These are phyloP conservation scores for Athrips mouffetella DNA, from an alignment of 2,888 invertebrate species.

Conservation along the genomic window DNA sequence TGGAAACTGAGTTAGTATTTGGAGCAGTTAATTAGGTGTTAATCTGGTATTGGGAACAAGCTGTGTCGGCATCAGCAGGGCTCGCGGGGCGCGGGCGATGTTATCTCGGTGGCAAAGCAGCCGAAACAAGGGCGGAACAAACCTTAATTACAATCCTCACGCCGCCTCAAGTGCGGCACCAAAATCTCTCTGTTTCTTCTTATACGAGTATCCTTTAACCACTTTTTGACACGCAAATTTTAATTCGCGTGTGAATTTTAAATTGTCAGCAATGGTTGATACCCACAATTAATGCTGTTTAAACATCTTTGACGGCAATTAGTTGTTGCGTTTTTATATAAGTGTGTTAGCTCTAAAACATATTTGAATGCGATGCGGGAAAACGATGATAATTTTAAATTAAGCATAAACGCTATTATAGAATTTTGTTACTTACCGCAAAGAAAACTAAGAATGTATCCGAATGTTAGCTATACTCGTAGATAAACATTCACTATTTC, in stretches of 20 bases:
- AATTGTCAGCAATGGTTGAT: conserved; percentile 57
- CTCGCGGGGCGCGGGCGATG: conserved; percentile 47
- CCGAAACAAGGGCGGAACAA: conserved; percentile 58
- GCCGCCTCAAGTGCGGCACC: conserved; percentile 36
- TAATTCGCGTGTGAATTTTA: conserved; percentile 65
- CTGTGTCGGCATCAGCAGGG: conserved; percentile 32
- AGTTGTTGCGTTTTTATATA: conserved; percentile 38
- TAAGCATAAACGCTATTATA: background rate
- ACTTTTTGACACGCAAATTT: conserved; percentile 67
- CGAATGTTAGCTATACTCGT: too few species aligned
- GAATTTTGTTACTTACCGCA: background rate
- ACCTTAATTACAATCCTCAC: conserved; percentile 61
- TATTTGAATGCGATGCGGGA: conserved; percentile 1
- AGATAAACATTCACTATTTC: too few species aligned
- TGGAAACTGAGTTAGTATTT: conserved; percentile 38
- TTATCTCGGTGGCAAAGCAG: conserved; percentile 52
- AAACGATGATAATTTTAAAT: conserved; percentile 1
- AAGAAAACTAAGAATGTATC: background rate
- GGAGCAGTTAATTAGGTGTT: conserved; percentile 59
- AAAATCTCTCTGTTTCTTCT: conserved; percentile 61
- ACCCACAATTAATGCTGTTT: conserved; percentile 41
- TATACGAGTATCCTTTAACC: conserved; percentile 60
- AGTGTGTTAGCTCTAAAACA: conserved; percentile 3
- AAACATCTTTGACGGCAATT: conserved; percentile 34
- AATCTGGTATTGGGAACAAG: conserved; percentile 48